A percentile compares a stretch with the other conserved stretches of the same genome.
Conservation (phyloP, 2,797 vertebrate species). For the Avahi laniger region DNA sequence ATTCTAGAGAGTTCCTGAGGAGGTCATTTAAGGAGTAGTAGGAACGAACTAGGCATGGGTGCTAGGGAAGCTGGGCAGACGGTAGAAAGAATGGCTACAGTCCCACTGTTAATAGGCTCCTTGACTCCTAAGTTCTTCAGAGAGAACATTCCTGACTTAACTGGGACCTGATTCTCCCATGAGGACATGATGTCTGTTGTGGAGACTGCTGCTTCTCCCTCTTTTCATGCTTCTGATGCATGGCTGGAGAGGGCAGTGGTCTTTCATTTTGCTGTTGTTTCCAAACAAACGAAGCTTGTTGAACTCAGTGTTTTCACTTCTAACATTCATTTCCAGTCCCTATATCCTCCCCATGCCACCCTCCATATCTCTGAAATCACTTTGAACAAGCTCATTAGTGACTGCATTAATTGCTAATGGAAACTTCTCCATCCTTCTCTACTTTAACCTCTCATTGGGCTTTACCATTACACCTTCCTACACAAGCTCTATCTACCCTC, state of each 20-base stretch:
- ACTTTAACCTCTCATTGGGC: background rate
- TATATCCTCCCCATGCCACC: background rate
- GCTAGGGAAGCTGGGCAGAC: background rate
- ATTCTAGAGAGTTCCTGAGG: background rate
- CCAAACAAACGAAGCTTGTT: background rate
- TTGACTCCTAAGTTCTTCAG: background rate
- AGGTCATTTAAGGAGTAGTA: background rate
- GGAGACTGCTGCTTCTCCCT: background rate
- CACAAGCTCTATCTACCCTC: background rate
- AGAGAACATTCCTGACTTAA: background rate
- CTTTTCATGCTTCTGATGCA: background rate
- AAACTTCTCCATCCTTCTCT: background rate
- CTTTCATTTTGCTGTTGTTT: background rate
- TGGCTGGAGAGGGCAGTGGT: background rate
- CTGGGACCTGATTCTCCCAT: background rate
- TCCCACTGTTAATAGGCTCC: background rate
- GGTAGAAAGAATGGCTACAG: background rate
- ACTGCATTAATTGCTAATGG: background rate
- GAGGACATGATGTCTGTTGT: rapidly evolving
- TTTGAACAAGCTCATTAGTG: background rate
- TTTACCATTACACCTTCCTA: background rate
- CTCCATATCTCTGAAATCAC: background rate
- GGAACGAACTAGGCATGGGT: background rate
- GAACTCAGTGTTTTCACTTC: background rate
- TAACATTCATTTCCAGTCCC: background rate